Conservation (phyloP, 2,113 vertebrate species). For the Lonchura striata region DNA sequence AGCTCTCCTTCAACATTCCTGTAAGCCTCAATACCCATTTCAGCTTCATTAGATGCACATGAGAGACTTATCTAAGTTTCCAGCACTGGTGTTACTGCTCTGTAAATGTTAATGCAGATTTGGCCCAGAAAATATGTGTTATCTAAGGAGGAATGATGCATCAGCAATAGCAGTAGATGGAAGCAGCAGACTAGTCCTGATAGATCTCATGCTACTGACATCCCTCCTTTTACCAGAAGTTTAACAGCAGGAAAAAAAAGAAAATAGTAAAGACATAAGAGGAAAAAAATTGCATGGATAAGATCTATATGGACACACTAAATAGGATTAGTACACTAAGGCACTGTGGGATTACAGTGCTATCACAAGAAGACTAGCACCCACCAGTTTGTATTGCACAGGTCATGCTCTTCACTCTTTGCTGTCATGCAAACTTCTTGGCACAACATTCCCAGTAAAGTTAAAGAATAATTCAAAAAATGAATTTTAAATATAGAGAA, state of each 20-base stretch:
- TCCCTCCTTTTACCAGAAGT: neutral
- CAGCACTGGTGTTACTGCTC: neutral
- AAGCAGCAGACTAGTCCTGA: neutral
- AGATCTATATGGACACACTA: neutral
- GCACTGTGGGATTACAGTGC: neutral
- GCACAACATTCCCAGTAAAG: neutral
- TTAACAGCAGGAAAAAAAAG: neutral
- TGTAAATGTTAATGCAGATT: neutral
- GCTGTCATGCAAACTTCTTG: neutral
- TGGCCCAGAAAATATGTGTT: neutral
- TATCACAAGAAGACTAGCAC: neutral
- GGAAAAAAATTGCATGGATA: neutral
- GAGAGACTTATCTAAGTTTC: neutral
- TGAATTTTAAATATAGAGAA: neutral
- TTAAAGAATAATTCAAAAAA: neutral
- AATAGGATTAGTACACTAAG: neutral
- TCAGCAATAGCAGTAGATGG: neutral
- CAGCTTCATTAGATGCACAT: neutral
- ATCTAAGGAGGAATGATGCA: neutral
- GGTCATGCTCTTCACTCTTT: neutral
- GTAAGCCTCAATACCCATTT: neutral
- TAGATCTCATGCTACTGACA: neutral
- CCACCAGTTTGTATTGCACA: neutral
- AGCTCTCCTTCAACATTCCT: neutral
- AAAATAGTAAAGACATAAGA: neutral